Evolutionary conservation across 2,888 invertebrate species (phyloP), one percentile per base, ranked within the genome.

Genomic region (Tupiocoris notatus): DNA sequence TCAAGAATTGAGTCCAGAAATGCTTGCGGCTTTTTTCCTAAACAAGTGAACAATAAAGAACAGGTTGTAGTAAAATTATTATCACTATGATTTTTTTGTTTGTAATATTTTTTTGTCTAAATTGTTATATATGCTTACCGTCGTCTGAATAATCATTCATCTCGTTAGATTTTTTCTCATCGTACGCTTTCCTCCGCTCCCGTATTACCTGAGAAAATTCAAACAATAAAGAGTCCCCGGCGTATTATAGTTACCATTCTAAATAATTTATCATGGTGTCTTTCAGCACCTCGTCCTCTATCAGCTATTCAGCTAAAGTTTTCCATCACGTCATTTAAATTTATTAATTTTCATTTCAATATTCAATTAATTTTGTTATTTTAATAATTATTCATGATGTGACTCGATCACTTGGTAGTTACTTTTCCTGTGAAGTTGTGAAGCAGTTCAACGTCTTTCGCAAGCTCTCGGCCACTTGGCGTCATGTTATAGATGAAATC

Each of bases 391-490:
- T n/a, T n/a, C n/a, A n/a, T n/a, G n/a, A n/a, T n/a, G n/a, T n/a
- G n/a, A n/a, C n/a, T n/a, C n/a, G n/a, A n/a, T n/a, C n/a, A n/a
- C n/a, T n/a, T n/a, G n/a, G 7, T 0, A 25, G 25, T 18, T 25
- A 75, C 75, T 21, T 58, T 59, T 61, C 25, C 66, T 1, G 75
- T 61, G 56, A 75, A 75, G 7, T 21, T 54, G 2, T 75, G 75
- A 24, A 75, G 75, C 1, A 61, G 20, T 12, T 75, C 22, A 7
- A 75, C 24, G 22, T 61, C 59, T 25, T 61, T 58, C 59, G 17
- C 59, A 23, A 66, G 56, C 21, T 59, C 39, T 22, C 23, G 58
- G 0, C 75, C 75, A 22, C 18, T 12, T 6, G 54, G 23, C 7
- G 61, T 25, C 0, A 65, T 18, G 20, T 65, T 66, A 21, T 21